Evolutionary conservation across 1,140 invertebrate genomes (phyloP).

Genomic region (Laupala kohalensis): DNA sequence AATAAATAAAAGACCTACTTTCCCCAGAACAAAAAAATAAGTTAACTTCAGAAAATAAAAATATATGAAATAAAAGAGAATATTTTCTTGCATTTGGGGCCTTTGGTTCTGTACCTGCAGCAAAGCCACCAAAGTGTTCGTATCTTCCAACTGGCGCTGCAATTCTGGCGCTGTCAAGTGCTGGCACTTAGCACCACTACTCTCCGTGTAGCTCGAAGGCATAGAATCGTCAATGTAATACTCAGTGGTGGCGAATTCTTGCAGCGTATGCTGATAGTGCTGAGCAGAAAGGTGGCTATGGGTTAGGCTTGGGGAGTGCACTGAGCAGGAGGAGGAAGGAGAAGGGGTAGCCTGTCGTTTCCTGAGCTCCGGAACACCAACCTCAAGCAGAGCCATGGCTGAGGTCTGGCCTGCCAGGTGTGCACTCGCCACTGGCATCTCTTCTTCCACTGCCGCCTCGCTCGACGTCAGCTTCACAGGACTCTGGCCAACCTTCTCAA

Average conservation of each 20-base stretch:
- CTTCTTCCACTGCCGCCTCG: not conserved
- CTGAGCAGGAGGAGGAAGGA: constrained; percentile 24
- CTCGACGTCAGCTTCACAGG: constrained; percentile 3
- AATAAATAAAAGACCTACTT: not conserved
- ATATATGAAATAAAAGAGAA: constrained; percentile 1
- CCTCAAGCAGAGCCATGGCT: constrained; percentile 12
- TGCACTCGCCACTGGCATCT: not conserved
- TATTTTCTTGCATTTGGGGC: not conserved
- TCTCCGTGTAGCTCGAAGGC: constrained; percentile 38
- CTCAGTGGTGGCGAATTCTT: constrained; percentile 62
- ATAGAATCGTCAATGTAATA: constrained; percentile 78
- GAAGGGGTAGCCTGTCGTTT: constrained; percentile 18
- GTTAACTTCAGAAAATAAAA: too few species aligned
- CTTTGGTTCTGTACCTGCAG: constrained; percentile 37
- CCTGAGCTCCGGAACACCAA: constrained; percentile 4
- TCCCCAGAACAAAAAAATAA: too few species aligned
- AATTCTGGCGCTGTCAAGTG: constrained; percentile 22
- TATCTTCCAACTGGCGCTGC: constrained; percentile 24
- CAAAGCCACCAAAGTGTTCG: constrained; percentile 47
- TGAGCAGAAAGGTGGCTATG: constrained; percentile 23
- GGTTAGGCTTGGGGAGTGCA: constrained; percentile 20
- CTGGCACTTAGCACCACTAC: constrained; percentile 17
- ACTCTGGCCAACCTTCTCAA: constrained; percentile 51
- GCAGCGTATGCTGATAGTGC: constrained; percentile 28
- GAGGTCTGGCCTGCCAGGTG: not conserved